These are phyloP conservation scores for Taxidea taxus DNA, from an alignment of 2,113 vertebrate genomes.

Conservation along the genomic window DNA sequence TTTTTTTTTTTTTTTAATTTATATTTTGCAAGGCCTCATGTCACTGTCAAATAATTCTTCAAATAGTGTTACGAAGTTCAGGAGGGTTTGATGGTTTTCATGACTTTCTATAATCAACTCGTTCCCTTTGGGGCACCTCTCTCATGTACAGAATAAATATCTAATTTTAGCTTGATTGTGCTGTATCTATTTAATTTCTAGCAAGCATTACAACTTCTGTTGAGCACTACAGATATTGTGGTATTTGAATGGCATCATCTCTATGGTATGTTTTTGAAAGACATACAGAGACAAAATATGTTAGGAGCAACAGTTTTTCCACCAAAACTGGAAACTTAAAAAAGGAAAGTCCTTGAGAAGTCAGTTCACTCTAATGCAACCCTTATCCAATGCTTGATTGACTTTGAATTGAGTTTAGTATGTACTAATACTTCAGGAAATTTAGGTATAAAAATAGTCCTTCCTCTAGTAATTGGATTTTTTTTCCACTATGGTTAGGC, in stretches of 20 bases:
- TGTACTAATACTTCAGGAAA: not conserved
- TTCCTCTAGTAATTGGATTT: not conserved
- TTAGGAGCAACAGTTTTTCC: not conserved
- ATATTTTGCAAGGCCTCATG: not conserved
- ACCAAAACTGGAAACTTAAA: not conserved
- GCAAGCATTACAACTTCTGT: not conserved
- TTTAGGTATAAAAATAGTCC: slow-evolving; percentile 6
- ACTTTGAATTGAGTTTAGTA: not conserved
- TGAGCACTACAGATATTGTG: not conserved
- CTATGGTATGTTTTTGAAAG: not conserved
- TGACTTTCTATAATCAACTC: not conserved
- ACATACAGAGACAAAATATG: not conserved
- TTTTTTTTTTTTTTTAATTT: not conserved
- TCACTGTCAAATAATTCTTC: not conserved
- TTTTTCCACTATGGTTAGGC: not conserved
- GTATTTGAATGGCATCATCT: not conserved
- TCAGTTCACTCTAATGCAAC: not conserved
- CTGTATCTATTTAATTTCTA: not conserved
- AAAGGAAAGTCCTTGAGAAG: not conserved
- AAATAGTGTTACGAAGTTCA: not conserved
- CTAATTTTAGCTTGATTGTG: not conserved
- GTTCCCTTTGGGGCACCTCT: not conserved
- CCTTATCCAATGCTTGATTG: not conserved
- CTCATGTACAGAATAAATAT: not conserved
- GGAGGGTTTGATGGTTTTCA: not conserved